Evolutionary conservation across 2,888 invertebrate genomes (phyloP), one percentile per base, ranked within the genome.

Genomic region (Caenorhabditis becei): DNA sequence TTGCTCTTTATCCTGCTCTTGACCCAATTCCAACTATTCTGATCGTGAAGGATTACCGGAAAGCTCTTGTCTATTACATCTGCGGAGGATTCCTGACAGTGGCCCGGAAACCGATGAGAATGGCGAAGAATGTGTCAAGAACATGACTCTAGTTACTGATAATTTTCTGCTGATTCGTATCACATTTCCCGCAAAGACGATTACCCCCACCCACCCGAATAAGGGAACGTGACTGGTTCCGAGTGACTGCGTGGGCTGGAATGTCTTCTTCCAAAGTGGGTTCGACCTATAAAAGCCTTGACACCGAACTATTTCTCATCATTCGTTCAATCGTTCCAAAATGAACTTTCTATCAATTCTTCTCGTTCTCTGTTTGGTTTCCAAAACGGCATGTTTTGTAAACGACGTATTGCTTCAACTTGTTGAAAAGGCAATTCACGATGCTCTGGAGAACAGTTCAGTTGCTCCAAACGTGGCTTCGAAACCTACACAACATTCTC

Each of bases 11-110:
- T 8, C 72, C 63, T 0, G 47, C 49, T 14, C 24, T 72, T 2
- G 72, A 72, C 26, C 72, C 72, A 0, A 47, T 72, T 20, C 72
- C 72, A 0, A 65, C 63, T 11, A 58, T 72, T 26, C 23, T 65
- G 11, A 65, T 72, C 3, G 63, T 72, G 16, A 56, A 65, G 24
- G 47, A 24, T 18, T 72, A 72, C 20, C 20, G 72, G 8, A 53
- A 63, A 8, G 72, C 63, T 0, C 47, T 69, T 1, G 10, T 58
- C 23, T 20, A 18, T 7, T 56, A 56, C 32, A 28, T 56, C 16
- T 18, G 54, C 7, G n/a, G 2, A 3, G 18, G 18, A 2, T 47
- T n/a, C 11, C 18, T 47, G n/a, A 18, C 2, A 18, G 2, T 26
- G 1, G 28, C 0, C 5, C n/a, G 18, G 35, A 47, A 26, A 26